Evolutionary conservation across 2,888 invertebrate species (phyloP).

Genomic region (Miltochrista miniata): DNA sequence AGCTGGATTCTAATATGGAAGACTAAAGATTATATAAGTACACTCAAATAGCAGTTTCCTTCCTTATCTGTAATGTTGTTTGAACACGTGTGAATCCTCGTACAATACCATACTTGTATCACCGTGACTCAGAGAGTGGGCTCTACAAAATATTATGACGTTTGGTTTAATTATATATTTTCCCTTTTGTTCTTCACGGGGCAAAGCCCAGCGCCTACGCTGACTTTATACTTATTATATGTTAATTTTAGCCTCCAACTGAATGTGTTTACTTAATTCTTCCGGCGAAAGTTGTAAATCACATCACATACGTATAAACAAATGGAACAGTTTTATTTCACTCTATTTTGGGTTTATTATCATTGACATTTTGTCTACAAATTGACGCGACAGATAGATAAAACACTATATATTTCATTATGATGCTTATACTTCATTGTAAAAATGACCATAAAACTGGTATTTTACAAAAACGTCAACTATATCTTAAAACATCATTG

Average conservation of each 20-base stretch:
- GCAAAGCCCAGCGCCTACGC: conserved; percentile 37
- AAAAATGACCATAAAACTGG: too few species aligned
- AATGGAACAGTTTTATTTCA: conserved; percentile 37
- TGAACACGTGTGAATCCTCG: conserved; percentile 33
- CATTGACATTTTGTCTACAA: conserved; percentile 17
- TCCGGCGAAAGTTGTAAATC: conserved; percentile 65
- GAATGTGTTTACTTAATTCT: conserved; percentile 61
- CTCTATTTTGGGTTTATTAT: conserved; percentile 26
- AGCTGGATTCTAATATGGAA: background rate
- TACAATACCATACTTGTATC: conserved; percentile 13
- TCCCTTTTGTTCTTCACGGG: conserved; percentile 40
- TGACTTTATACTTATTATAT: conserved; percentile 7
- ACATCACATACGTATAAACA: conserved; percentile 46
- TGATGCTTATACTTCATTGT: too few species aligned
- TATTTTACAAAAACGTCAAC: too few species aligned
- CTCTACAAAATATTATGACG: conserved; percentile 7
- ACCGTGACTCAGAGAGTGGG: conserved; percentile 35
- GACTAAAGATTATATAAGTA: conserved; percentile 2
- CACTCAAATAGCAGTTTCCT: conserved; percentile 3
- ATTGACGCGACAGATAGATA: too few species aligned
- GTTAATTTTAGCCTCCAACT: conserved; percentile 60
- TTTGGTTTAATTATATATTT: conserved; percentile 30
- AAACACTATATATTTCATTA: too few species aligned
- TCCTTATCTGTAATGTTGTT: conserved; percentile 31
- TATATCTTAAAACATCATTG: too few species aligned